Evolutionary conservation across 1,140 invertebrate genomes (phyloP).

Genomic region (Leptinotarsa undecemlineata): DNA sequence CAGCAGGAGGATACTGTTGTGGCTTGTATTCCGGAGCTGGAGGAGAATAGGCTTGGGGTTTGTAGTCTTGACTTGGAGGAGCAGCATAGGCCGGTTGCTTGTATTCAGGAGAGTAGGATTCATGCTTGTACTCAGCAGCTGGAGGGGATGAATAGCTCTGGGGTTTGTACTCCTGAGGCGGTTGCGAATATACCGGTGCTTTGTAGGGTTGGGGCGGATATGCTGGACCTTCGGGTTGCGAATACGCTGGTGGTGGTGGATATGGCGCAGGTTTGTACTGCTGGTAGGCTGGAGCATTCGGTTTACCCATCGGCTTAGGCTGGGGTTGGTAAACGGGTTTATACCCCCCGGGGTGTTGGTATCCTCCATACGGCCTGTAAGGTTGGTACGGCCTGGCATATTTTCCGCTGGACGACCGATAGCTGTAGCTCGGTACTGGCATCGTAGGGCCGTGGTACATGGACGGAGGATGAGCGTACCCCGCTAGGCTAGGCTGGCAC

Average conservation of each 20-base stretch:
- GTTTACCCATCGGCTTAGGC: conserved; percentile 1
- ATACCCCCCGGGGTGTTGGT: conserved; percentile 6
- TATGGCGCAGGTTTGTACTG: conserved; percentile 31
- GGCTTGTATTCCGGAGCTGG: conserved; percentile 29
- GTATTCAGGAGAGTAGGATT: conserved; percentile 4
- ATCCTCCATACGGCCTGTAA: conserved; percentile 28
- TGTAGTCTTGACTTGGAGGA: neutral
- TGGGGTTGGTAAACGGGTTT: conserved; percentile 17
- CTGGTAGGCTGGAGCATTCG: conserved; percentile 10
- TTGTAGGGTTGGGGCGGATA: conserved; percentile 15
- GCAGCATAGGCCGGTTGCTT: neutral
- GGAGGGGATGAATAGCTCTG: neutral
- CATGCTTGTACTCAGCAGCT: conserved; percentile 19
- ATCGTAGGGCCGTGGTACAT: conserved; percentile 12
- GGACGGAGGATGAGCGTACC: conserved; percentile 44
- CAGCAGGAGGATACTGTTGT: conserved; percentile 26
- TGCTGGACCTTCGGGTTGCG: conserved; percentile 28
- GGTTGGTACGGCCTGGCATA: conserved; percentile 28
- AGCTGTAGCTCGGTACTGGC: conserved; percentile 27
- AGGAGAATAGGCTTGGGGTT: conserved; percentile 1
- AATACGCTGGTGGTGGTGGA: conserved; percentile 28
- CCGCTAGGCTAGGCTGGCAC: conserved; percentile 52
- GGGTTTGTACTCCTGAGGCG: conserved; percentile 12
- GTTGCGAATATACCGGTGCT: conserved; percentile 27
- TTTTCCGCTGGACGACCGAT: conserved; percentile 31